Percentiles rank a stretch among this genome's conserved stretches.
phyloP scores from a whole-genome alignment of 2,888 invertebrate genomes.

The Sarcophaga rosellei region DNA sequence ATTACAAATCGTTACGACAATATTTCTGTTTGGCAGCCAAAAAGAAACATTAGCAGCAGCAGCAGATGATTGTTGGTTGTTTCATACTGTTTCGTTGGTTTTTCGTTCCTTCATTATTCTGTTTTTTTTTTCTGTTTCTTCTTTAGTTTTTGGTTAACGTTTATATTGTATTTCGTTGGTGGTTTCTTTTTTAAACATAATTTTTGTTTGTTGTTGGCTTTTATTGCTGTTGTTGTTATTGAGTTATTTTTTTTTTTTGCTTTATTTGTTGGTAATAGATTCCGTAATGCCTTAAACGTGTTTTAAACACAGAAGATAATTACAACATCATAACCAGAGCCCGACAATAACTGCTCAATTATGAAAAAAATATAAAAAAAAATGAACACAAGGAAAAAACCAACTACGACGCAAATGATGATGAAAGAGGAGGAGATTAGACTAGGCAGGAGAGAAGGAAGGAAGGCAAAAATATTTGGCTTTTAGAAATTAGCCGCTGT shows the following conservation, averaged over 20 bases:
- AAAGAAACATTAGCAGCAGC: background rate
- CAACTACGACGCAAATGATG: background rate
- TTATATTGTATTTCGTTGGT: background rate
- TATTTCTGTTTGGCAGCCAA: background rate
- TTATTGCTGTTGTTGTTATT: background rate
- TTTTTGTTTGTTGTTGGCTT: background rate
- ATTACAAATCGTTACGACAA: background rate
- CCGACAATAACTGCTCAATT: background rate
- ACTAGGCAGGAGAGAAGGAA: background rate
- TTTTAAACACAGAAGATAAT: slow-evolving; percentile 53
- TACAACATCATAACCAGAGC: slow-evolving; percentile 45
- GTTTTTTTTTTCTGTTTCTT: too few relatives aligned
- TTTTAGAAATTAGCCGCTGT: background rate
- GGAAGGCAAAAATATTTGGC: background rate
- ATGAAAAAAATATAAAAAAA: background rate
- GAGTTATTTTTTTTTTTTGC: slow-evolving; percentile 23
- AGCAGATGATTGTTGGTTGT: background rate
- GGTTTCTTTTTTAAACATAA: too few relatives aligned
- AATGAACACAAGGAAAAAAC: background rate
- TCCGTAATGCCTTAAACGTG: slow-evolving; percentile 56
- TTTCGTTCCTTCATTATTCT: background rate
- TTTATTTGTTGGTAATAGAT: slow-evolving; percentile 51
- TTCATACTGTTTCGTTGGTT: background rate
- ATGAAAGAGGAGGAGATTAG: background rate
- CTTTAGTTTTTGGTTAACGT: background rate